Conservation (phyloP, 2,888 invertebrate species). For the Drosophila subsilvestris region DNA sequence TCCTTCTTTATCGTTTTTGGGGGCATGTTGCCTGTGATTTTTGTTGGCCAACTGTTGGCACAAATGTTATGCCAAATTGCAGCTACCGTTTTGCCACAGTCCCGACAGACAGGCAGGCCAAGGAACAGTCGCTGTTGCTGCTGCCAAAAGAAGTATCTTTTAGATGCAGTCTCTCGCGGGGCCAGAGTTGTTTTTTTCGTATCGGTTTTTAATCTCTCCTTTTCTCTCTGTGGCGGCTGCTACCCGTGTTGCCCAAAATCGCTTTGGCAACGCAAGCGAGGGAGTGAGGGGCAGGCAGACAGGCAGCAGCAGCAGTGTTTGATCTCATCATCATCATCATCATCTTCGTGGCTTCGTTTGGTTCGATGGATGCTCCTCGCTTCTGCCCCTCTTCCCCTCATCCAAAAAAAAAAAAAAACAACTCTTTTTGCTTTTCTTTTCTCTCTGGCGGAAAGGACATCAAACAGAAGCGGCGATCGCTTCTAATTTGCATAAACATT, state of each 20-base stretch:
- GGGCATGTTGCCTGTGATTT: conserved; percentile 16
- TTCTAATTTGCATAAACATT: conserved; percentile 82
- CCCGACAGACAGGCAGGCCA: conserved; percentile 9
- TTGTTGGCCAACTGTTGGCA: conserved; percentile 33
- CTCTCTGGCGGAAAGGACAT: conserved; percentile 70
- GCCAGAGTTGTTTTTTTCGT: conserved; percentile 13
- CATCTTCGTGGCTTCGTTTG: conserved; percentile 4
- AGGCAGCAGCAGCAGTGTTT: conserved; percentile 24
- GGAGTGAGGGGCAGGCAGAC: background rate
- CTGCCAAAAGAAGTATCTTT: conserved; percentile 38
- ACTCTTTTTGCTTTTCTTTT: conserved; percentile 43
- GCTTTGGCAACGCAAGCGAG: conserved; percentile 70
- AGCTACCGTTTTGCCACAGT: conserved; percentile 66
- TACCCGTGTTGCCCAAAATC: conserved; percentile 75
- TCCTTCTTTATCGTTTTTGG: conserved; percentile 28
- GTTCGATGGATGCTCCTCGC: conserved; percentile 23
- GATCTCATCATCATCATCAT: conserved; percentile 66
- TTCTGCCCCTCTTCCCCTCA: conserved; percentile 16
- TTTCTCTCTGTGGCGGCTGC: conserved; percentile 37
- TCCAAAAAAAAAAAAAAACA: no score
- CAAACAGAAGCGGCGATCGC: conserved; percentile 81
- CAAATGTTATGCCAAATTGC: conserved; percentile 62
- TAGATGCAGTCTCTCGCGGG: conserved; percentile 13
- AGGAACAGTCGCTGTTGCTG: conserved; percentile 21
- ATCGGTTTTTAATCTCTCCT: conserved; percentile 56